Percentiles rank a stretch among this genome's conserved stretches.
phyloP scores from a whole-genome alignment of 2,113 vertebrate genomes.

The Ceyx melanurus region DNA sequence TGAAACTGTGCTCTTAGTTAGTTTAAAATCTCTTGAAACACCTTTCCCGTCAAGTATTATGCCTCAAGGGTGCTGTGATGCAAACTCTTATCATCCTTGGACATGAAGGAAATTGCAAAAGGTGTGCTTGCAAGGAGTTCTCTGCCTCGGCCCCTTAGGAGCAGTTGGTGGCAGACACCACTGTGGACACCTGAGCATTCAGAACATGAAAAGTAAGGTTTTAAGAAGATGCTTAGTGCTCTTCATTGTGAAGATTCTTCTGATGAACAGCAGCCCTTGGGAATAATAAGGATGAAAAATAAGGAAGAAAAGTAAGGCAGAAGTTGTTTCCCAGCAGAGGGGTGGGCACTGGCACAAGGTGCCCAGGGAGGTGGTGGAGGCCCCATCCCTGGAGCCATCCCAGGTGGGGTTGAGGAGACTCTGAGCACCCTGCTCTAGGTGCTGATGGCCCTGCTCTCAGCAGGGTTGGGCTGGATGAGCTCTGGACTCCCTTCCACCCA shows the following conservation, averaged over 20 bases:
- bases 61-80: no score
- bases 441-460: no score
- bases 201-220: not conserved
- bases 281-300: no score
- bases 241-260: not conserved
- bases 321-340: no score
- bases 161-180: not conserved
- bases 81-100: not conserved
- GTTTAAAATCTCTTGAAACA: not conserved
- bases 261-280: not conserved
- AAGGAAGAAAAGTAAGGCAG: no score
- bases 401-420: no score
- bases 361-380: no score
- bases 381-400: no score
- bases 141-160: rapidly evolving
- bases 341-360: no score
- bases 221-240: not conserved
- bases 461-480: no score
- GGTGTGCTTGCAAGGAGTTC: not conserved
- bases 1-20: not conserved
- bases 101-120: not conserved
- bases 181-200: rapidly evolving
- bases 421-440: no score
- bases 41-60: not conserved
- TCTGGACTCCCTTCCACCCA: no score